Percentiles rank a stretch among this genome's conserved stretches.
Evolutionary conservation across 2,113 vertebrate species (phyloP).

Genomic region (Gila orcuttii): DNA sequence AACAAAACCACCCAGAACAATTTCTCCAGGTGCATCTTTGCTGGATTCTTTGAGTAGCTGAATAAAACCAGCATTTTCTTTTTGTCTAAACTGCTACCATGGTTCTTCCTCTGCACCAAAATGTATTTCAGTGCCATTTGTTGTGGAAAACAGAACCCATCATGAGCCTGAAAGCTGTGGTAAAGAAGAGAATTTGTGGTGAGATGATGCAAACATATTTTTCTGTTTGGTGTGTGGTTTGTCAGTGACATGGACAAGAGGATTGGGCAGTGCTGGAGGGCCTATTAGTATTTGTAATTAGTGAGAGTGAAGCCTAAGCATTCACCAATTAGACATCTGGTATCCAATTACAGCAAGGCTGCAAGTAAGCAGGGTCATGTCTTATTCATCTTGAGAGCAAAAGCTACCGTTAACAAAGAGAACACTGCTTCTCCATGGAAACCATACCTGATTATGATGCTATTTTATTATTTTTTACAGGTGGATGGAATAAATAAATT

Average conservation of each 20-base stretch:
- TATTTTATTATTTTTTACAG: background rate
- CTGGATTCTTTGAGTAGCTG: background rate
- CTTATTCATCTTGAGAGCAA: constrained; percentile 40
- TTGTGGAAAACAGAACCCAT: constrained; percentile 16
- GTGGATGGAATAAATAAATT: background rate
- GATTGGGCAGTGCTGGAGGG: constrained; percentile 14
- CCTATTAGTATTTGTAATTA: constrained; percentile 58
- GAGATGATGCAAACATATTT: constrained; percentile 15
- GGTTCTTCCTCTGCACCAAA: constrained; percentile 8
- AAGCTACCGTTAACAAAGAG: constrained; percentile 1
- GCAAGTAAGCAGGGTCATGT: constrained; percentile 29
- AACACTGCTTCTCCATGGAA: constrained; percentile 12
- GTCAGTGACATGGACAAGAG: constrained; percentile 32
- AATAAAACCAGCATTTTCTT: background rate
- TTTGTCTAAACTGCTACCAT: background rate
- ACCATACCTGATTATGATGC: background rate
- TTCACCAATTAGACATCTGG: constrained; percentile 48
- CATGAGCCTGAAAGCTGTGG: constrained; percentile 10
- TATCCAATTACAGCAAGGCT: constrained; percentile 47
- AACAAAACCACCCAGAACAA: background rate
- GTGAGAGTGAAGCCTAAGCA: constrained; percentile 49
- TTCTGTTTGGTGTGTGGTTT: constrained; percentile 2
- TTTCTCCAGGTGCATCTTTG: background rate
- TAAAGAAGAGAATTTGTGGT: background rate
- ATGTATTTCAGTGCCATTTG: constrained; percentile 23